These are phyloP conservation scores for Lepidiolamprologus cunningtoni DNA, from an alignment of 2,113 vertebrate species.

Conservation along the genomic window DNA sequence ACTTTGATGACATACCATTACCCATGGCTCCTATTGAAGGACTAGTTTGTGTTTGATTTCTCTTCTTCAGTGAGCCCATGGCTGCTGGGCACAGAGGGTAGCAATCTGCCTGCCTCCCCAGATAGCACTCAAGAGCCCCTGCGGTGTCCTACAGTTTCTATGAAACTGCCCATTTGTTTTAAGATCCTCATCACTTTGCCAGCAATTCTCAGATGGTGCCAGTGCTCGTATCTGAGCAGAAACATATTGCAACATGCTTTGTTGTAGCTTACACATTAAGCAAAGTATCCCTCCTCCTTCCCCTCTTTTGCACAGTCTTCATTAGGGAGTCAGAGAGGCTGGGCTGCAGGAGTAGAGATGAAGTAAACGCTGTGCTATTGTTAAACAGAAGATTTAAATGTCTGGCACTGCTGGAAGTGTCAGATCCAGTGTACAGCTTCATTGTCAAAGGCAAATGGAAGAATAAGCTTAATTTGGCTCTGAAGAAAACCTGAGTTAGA, in stretches of 20 bases:
- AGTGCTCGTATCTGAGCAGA: neutral
- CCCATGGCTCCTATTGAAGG: neutral
- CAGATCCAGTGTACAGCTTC: slow-evolving; percentile 32
- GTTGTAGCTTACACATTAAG: neutral
- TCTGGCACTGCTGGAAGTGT: slow-evolving; percentile 39
- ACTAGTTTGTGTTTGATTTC: slow-evolving; percentile 34
- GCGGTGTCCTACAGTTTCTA: neutral
- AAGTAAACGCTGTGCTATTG: slow-evolving; percentile 27
- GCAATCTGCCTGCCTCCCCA: slow-evolving; percentile 11
- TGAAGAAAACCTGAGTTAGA: neutral
- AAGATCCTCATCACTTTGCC: neutral
- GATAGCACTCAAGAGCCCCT: slow-evolving; percentile 22
- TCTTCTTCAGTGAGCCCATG: neutral
- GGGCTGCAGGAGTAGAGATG: slow-evolving; percentile 15
- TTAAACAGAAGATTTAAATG: slow-evolving; percentile 47
- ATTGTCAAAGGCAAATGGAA: slow-evolving; percentile 45
- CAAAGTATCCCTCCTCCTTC: neutral
- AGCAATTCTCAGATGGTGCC: neutral
- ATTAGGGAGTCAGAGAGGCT: slow-evolving; percentile 7
- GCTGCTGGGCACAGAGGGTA: slow-evolving; percentile 17
- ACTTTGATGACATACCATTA: slow-evolving; percentile 22
- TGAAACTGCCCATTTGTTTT: neutral
- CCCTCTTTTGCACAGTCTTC: neutral
- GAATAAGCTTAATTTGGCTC: slow-evolving; percentile 47
- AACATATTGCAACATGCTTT: slow-evolving; percentile 4